These are phyloP conservation scores for Serranus cabrilla DNA, from an alignment of 2,797 vertebrate species.

Conservation along the genomic window DNA sequence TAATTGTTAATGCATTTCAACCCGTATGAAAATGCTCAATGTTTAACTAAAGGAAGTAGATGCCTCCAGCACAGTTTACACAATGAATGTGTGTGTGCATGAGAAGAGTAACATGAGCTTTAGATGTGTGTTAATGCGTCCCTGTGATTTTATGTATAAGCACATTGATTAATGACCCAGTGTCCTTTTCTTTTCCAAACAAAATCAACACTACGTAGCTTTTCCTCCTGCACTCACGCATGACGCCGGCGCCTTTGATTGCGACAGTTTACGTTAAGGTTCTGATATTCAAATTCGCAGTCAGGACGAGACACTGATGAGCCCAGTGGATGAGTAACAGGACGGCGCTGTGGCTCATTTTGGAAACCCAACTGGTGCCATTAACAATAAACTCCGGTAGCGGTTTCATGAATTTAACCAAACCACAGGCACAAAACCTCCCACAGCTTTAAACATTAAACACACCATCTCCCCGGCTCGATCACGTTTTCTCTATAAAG, in stretches of 20 bases:
- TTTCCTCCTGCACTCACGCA: conserved; percentile 13
- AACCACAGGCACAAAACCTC: conserved; percentile 53
- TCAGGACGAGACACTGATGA: conserved; percentile 39
- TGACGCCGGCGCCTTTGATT: conserved; percentile 13
- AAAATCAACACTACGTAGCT: conserved; percentile 4
- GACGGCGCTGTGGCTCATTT: conserved; percentile 43
- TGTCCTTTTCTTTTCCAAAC: conserved; percentile 33
- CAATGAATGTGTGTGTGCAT: background rate
- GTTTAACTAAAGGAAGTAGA: conserved; percentile 17
- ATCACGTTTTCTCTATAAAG: conserved; percentile 49
- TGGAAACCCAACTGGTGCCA: conserved; percentile 43
- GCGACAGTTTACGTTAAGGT: conserved; percentile 50
- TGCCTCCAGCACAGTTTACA: background rate
- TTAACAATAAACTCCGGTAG: conserved; percentile 66
- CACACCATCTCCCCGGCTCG: conserved; percentile 39
- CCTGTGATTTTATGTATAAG: background rate
- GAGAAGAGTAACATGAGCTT: conserved; percentile 6
- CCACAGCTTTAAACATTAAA: conserved; percentile 59
- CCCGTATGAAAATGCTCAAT: background rate
- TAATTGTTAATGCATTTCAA: conserved; percentile 22
- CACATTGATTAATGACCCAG: conserved; percentile 24
- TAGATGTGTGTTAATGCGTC: background rate
- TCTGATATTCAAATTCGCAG: conserved; percentile 39
- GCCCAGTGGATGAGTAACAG: conserved; percentile 33
- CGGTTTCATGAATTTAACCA: conserved; percentile 55